A percentile compares a stretch with the other conserved stretches of the same genome.
Conservation (phyloP, 2,888 invertebrate genomes). For the Baronia brevicornis region DNA sequence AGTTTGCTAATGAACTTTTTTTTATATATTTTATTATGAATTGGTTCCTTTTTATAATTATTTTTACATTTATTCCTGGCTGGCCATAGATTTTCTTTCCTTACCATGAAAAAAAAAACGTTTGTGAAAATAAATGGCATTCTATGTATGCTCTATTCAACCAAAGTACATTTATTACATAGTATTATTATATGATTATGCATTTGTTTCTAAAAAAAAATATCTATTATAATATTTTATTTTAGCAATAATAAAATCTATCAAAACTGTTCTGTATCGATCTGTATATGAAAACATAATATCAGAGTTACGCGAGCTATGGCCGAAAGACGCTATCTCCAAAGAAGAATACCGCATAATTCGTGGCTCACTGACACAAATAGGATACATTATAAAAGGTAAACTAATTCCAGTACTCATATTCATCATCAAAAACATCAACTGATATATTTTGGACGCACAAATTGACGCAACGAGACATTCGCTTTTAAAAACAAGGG, state of each 20-base stretch:
- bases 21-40: too few species aligned
- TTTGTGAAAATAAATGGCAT: too few species aligned
- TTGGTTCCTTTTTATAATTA: too few species aligned
- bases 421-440: background rate
- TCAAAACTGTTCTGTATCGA: slow-evolving; percentile 45
- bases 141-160: too few species aligned
- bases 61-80: too few species aligned
- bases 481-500: too few species aligned
- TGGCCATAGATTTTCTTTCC: too few species aligned
- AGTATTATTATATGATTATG: too few species aligned
- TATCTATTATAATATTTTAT: slow-evolving; percentile 1
- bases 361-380: slow-evolving; percentile 27
- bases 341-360: slow-evolving; percentile 43
- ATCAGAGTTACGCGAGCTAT: slow-evolving; percentile 42
- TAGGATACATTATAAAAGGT: slow-evolving; percentile 40
- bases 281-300: slow-evolving; percentile 41
- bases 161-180: too few species aligned
- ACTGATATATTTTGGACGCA: background rate
- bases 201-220: too few species aligned
- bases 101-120: too few species aligned
- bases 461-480: background rate
- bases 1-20: too few species aligned
- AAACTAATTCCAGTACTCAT: slow-evolving; percentile 4
- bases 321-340: slow-evolving; percentile 38
- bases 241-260: slow-evolving; percentile 47